Evolutionary conservation across 2,888 invertebrate species (phyloP).

Genomic region (Cerceris ruficornis): DNA sequence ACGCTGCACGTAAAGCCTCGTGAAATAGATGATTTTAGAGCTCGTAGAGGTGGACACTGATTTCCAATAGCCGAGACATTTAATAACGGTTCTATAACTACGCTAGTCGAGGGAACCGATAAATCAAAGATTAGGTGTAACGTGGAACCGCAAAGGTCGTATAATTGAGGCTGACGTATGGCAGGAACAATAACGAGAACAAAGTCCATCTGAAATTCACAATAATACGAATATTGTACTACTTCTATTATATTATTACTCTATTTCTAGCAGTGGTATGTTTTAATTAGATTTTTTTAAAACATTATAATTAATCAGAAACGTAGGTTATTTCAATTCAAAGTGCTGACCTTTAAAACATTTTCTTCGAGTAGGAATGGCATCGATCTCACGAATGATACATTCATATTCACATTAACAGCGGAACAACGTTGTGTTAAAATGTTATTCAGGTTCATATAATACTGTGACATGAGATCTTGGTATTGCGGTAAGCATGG

Average conservation of each 20-base stretch:
- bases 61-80: constrained; percentile 95
- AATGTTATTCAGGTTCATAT: constrained; percentile 89
- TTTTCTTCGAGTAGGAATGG: constrained; percentile 93
- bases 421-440: constrained; percentile 96
- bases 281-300: neutral
- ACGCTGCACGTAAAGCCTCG: constrained; percentile 96
- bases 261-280: neutral
- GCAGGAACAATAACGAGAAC: constrained; percentile 93
- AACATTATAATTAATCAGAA: neutral
- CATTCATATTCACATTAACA: constrained; percentile 96
- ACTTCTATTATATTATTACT: too few relatives aligned
- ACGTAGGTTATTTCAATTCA: neutral
- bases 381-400: constrained; percentile 92
- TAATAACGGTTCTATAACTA: constrained; percentile 92
- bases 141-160: constrained; percentile 97
- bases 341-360: constrained; percentile 85
- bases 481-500: constrained; percentile 93
- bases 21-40: constrained; percentile 91
- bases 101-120: constrained; percentile 95
- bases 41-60: constrained; percentile 95
- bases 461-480: constrained; percentile 91
- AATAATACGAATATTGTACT: neutral
- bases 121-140: constrained; percentile 96
- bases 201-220: constrained; percentile 88
- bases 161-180: constrained; percentile 94